Base-by-base conservation (phyloP, 2,888 invertebrate species). In the Perizoma affinitatum region DNA sequence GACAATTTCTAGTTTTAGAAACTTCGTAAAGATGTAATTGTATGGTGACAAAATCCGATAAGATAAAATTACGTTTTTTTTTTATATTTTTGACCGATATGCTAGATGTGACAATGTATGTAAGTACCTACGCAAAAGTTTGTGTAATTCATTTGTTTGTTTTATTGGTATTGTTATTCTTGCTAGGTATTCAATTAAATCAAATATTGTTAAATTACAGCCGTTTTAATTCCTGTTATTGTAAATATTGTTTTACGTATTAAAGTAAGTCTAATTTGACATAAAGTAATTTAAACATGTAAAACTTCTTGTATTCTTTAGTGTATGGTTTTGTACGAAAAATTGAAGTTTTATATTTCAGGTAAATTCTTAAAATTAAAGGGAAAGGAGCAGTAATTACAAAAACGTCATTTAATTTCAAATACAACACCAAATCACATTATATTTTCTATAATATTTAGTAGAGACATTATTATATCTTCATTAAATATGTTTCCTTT, bases 391-490 rank as follows among this genome's bases (percentile, higher is more conserved):
- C 74, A 74, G 69, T 72, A 82, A 87, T 88, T 90, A 90, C 79
- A 90, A 91, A 80, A 90, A 91, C 88, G 71, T 89, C 83, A 72
- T 91, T 91, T 91, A 91, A 90, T 91, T n/a, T 92, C 90, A 89
- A 88, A 88, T 91, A 92, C 91, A 92, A 92, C 92, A 92, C 82
- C 91, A 87, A 92, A 92, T 92, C 91, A 92, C 92, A 91, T 88
- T 92, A 91, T 92, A 92, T 92, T 90, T 90, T 88, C 86, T 91
- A 90, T 90, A 87, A 87, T 89, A 86, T 72, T 22, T 88, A 83
- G 74, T 64, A 60, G 51, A 57, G 88, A 89, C 88, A 89, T 83
- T 83, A 86, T 86, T 6, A 87, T 83, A 86, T 81, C 80, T 67
- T 86, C 78, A 85, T 84, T 86, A 86, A n/a, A n/a, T 86, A 87